A percentile compares a stretch with the other conserved stretches of the same genome.
phyloP scores from a whole-genome alignment of 2,113 vertebrate genomes.

The Vidua chalybeata region DNA sequence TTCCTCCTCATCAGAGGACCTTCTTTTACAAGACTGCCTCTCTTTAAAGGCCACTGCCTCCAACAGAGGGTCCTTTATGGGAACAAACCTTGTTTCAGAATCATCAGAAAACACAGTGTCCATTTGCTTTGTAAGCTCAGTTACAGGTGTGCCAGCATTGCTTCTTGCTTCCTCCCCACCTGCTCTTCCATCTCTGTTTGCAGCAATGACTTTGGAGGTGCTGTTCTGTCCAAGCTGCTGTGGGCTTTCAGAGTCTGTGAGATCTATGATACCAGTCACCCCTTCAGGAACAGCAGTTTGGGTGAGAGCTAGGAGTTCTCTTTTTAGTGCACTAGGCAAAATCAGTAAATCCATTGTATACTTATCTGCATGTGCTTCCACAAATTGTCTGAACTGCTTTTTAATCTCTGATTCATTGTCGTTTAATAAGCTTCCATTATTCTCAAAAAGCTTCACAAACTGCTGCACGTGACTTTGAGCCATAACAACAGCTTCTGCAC shows the following conservation, averaged over 20 bases:
- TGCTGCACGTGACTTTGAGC: slow-evolving; percentile 93
- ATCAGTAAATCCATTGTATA: slow-evolving; percentile 95
- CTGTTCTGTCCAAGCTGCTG: neutral
- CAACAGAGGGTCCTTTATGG: slow-evolving; percentile 40
- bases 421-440: slow-evolving; percentile 79
- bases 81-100: slow-evolving; percentile 52
- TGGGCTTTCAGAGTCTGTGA: neutral
- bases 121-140: slow-evolving; percentile 91
- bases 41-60: slow-evolving; percentile 72
- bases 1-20: slow-evolving; percentile 89
- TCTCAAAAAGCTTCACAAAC: slow-evolving; percentile 91
- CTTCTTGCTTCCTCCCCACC: slow-evolving; percentile 80
- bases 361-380: slow-evolving; percentile 90
- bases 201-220: neutral
- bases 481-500: slow-evolving; percentile 92
- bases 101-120: slow-evolving; percentile 83
- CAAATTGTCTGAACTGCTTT: slow-evolving; percentile 87
- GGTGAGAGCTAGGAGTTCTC: slow-evolving; percentile 86
- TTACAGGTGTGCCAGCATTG: slow-evolving; percentile 88
- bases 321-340: slow-evolving; percentile 91
- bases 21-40: slow-evolving; percentile 87
- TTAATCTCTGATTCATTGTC: slow-evolving; percentile 86
- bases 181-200: slow-evolving; percentile 3
- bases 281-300: slow-evolving; percentile 51
- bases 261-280: neutral